Base-by-base conservation (phyloP, 1,140 invertebrate genomes). In the Eufriesea mexicana region DNA sequence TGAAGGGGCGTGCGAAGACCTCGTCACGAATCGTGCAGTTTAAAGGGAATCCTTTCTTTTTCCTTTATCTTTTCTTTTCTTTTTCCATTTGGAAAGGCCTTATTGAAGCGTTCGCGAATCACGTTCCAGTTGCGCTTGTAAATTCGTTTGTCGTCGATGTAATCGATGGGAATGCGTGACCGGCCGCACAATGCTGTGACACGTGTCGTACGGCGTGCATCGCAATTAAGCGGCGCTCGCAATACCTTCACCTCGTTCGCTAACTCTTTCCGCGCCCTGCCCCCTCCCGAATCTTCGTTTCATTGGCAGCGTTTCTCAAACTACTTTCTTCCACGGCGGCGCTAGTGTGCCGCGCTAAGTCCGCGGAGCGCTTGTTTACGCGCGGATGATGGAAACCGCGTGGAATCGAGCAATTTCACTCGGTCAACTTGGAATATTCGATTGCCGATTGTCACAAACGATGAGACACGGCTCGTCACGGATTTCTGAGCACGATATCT, bases 121-220 rank as follows among this genome's bases (percentile, higher is more conserved):
- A 89, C 89, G 89, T 89, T 86, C 76, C 59, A 81, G 84, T 81
- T 79, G 76, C 81, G 81, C 85, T 90, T 89, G 89, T 90, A 90
- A 82, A 90, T 90, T 90, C 86, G 84, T 86, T 85, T 87, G 89
- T 91, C 85, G 90, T 90, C 87, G 89, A 89, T 91, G 89, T 91
- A 91, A 91, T 91, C 89, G 87, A 91, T 89, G 86, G 84, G 82
- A 88, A 83, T 88, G 87, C 91, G 89, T 91, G 89, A 91, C 89
- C 80, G 81, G 76, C 54, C 81, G 84, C 72, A 79, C 85, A 83
- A 75, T 82, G 81, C 79, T 62, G 81, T 88, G 88, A 89, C 88
- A 89, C 87, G 87, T 79, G 82, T 86, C 85, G 83, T 70, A 73
- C 51, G 88, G 66, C 62, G 75, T 74, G 88, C 88, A 89, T 89